Evolutionary conservation across 2,113 vertebrate species (phyloP), one percentile per base, ranked within the genome.

Genomic region (Herpetotheres cachinnans): DNA sequence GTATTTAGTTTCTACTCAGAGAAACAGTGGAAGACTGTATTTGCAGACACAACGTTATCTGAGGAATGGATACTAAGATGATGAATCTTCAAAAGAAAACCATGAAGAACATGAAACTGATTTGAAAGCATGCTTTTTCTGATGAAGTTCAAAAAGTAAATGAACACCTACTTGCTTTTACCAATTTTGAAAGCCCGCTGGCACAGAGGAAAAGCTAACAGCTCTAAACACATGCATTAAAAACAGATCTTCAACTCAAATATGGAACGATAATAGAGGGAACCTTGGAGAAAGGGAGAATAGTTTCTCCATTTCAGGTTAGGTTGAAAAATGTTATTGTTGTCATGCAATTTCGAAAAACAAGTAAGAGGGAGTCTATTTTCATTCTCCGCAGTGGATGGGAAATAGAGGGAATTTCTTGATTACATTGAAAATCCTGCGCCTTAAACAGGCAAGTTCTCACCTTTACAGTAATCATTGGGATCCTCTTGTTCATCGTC

Each of bases 401-500:
- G 36, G 29, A 49, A 73, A 55, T 21, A 0, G 6, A 73, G 14
- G 46, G 40, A 29, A 70, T 27, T 47, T 81, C 59, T 32, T 24
- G 18, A 54, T 22, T 42, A 21, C 40, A n/a, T 0, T 42, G 50
- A 47, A 69, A 86, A 81, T 54, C 14, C 46, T 13, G 21, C 5
- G 1, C n/a, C 27, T 44, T 25, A 27, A 73, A 36, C 9, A 72
- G 38, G 26, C 15, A 56, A 52, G 34, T 26, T 19, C 94, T 93
- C 76, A 99, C 99, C 99, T 98, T 98, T 99, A 96, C 99, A 99
- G 95, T 99, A 99, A 97, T 99, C 99, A 55, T 99, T 99, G 55
- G 99, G 99, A 93, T 99, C 99, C 88, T 99, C 99, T 84, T 99
- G 99, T 79, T 99, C 99, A 29, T 99, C 99, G 5, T 99, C 99